phyloP scores from a whole-genome alignment of 2,797 vertebrate genomes.

The Dendrocincla tyrannina region DNA sequence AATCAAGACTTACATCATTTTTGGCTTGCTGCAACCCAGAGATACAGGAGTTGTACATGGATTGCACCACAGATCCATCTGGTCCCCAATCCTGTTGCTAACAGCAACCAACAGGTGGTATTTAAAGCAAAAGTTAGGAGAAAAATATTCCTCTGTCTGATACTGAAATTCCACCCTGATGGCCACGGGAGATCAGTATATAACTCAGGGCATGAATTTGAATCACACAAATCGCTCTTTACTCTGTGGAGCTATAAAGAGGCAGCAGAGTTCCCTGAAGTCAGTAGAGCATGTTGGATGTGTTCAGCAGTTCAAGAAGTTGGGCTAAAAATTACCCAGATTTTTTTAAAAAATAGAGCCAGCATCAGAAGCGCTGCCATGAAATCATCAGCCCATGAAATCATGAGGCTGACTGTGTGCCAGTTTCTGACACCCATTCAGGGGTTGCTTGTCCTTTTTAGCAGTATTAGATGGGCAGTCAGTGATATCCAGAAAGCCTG shows the following conservation, averaged over 20 bases:
- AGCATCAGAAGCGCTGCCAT: background rate
- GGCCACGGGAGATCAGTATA: background rate
- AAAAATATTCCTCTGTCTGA: background rate
- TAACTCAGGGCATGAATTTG: background rate
- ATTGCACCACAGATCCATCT: background rate
- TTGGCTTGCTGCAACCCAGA: background rate
- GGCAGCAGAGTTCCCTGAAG: background rate
- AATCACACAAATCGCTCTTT: background rate
- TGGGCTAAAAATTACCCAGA: background rate
- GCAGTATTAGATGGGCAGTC: background rate
- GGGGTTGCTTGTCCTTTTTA: background rate
- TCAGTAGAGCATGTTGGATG: background rate
- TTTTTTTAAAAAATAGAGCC: background rate
- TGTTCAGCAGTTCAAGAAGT: background rate
- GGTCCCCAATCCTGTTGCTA: background rate
- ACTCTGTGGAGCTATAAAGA: conserved; percentile 12
- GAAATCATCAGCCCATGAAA: background rate
- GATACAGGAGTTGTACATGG: background rate
- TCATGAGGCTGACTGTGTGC: background rate
- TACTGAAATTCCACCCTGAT: conserved; percentile 18
- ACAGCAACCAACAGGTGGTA: background rate
- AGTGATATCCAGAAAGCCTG: background rate
- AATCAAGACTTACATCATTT: background rate
- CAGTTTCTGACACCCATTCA: background rate
- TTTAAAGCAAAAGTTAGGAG: background rate